These are phyloP conservation scores for Sisor rabdophorus DNA, from an alignment of 2,113 vertebrate species.

Conservation along the genomic window DNA sequence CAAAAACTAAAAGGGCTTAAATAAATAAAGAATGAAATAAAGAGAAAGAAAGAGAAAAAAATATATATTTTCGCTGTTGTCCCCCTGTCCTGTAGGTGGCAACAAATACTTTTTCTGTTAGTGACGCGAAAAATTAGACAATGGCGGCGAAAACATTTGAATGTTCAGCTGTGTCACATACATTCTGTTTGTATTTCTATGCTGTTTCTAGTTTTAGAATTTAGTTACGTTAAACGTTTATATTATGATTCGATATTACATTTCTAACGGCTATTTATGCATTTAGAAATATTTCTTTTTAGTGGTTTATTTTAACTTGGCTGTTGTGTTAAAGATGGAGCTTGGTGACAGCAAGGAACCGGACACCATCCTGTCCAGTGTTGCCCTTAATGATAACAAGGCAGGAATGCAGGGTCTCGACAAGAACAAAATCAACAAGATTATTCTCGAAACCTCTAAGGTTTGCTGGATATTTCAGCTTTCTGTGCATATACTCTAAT, in stretches of 20 bases:
- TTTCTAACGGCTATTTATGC: too few species aligned
- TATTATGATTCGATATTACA: neutral
- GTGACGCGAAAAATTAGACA: slow-evolving; percentile 25
- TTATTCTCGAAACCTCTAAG: slow-evolving; percentile 95
- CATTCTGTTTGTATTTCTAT: neutral
- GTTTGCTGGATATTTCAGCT: slow-evolving; percentile 59
- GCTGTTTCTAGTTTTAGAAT: neutral
- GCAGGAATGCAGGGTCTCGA: slow-evolving; percentile 96
- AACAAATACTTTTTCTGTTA: too few species aligned
- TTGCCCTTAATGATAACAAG: slow-evolving; percentile 98
- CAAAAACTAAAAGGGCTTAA: too few species aligned
- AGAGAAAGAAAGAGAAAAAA: too few species aligned
- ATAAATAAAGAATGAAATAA: too few species aligned
- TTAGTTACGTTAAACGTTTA: neutral
- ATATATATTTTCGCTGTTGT: neutral
- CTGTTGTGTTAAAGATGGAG: slow-evolving; percentile 18
- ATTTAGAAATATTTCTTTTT: too few species aligned
- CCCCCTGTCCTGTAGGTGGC: slow-evolving; percentile 17
- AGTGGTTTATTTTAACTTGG: neutral
- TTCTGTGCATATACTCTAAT: slow-evolving; percentile 78
- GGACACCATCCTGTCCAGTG: slow-evolving; percentile 78
- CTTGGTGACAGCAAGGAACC: slow-evolving; percentile 35
- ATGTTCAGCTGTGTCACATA: neutral
- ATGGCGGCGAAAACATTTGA: slow-evolving; percentile 5
- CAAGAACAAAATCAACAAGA: slow-evolving; percentile 96